Evolutionary conservation across 2,797 vertebrate species (phyloP).

Genomic region (Pangasius djambal): DNA sequence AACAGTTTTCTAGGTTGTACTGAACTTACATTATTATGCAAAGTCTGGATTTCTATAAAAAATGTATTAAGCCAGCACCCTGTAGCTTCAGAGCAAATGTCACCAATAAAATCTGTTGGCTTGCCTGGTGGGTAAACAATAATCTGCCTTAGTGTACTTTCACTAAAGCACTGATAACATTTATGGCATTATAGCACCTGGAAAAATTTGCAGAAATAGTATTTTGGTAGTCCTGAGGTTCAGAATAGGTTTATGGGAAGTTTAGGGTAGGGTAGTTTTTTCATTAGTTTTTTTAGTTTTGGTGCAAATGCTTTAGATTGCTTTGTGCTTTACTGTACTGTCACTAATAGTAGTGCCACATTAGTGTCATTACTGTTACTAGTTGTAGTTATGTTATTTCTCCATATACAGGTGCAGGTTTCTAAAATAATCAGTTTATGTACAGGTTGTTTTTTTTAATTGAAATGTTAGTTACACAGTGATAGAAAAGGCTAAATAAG

Average conservation of each 20-base stretch:
- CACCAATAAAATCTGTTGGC: background rate
- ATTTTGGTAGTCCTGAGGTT: background rate
- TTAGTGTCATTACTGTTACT: background rate
- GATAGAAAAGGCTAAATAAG: background rate
- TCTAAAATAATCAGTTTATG: background rate
- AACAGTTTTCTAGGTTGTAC: background rate
- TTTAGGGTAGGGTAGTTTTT: background rate
- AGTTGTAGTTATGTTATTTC: background rate
- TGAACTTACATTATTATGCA: slow-evolving; percentile 11
- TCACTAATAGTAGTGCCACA: background rate
- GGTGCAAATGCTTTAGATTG: background rate
- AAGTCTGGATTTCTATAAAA: slow-evolving; percentile 13
- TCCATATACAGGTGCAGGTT: background rate
- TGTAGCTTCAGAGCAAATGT: slow-evolving; percentile 19
- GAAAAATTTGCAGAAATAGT: background rate
- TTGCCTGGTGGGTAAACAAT: slow-evolving; percentile 13
- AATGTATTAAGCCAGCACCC: slow-evolving; percentile 6
- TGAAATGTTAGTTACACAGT: background rate
- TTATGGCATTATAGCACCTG: background rate
- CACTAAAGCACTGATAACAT: slow-evolving; percentile 15
- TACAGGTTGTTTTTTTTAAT: background rate
- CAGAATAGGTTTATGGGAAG: background rate
- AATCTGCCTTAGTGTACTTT: background rate
- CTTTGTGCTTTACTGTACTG: background rate
- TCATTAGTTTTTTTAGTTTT: background rate